Conservation (phyloP, 2,888 invertebrate species). For the Microplitis deprimator region DNA sequence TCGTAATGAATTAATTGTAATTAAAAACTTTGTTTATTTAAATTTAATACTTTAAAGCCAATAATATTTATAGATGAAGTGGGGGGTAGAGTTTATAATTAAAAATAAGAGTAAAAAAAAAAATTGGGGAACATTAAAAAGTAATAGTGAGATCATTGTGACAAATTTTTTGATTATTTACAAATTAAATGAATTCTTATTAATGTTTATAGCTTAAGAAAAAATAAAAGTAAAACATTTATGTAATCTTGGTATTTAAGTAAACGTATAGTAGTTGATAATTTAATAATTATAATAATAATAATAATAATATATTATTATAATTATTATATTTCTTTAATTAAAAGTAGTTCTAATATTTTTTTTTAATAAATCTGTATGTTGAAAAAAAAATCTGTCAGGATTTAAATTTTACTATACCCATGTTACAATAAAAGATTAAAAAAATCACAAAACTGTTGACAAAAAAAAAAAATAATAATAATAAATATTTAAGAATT, state of each 20-base stretch:
- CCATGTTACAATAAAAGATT: neutral
- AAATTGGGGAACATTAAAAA: slow-evolving; percentile 3
- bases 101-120: neutral
- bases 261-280: neutral
- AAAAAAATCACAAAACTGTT: neutral
- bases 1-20: neutral
- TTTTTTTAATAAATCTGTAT: neutral
- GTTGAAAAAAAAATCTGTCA: neutral
- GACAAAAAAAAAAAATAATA: neutral
- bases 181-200: neutral
- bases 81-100: neutral
- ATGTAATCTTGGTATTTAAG: slow-evolving; percentile 3
- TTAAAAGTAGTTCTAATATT: neutral
- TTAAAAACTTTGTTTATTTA: neutral
- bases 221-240: neutral
- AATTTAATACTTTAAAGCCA: neutral
- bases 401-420: neutral
- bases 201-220: slow-evolving; percentile 9
- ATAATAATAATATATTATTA: neutral
- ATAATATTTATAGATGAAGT: neutral
- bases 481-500: neutral
- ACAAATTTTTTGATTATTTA: slow-evolving; percentile 10
- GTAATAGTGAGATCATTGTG: slow-evolving; percentile 17
- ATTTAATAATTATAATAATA: neutral
- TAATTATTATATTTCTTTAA: neutral